Base-by-base conservation (phyloP, 2,797 vertebrate species). In the Anabas testudineus region DNA sequence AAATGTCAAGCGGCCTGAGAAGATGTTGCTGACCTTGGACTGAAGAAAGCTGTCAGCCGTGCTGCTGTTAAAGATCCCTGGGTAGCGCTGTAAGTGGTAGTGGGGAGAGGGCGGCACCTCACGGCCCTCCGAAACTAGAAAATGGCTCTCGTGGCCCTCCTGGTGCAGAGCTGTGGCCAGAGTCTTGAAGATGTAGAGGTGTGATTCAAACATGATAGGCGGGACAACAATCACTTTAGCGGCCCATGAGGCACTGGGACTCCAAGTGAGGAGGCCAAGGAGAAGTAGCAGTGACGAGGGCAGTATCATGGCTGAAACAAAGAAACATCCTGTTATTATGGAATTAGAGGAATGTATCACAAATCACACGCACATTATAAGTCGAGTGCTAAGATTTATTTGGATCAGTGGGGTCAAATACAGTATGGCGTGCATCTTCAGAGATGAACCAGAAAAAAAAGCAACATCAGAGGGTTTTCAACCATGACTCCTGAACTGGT, bases 151-250 rank as follows among this genome's bases (percentile, higher is more conserved):
- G 19, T 99, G 98, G 77, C 97, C 97, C 75, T 97, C 95, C 59
- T 95, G 91, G 1, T 97, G 95, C 79, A 99, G 94, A 39, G 96
- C 96, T 4, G 95, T 93, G 41, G 98, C 97, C 82, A 99, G 88
- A 4, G 96, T 97, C 92, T 99, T 98, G 93, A 99, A 99, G 94
- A 99, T 99, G 93, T 99, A 99, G 73, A 99, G 94, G 92, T 99
- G 98, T 77, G 98, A 99, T 93, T 99, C 98, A 80, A 99, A 99
- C 97, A 99, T 98, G 91, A 99, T 98, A 90, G 98, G 98, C 78
- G 98, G 98, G 85, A 99, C 96, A 34, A 99, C 94, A 22, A 99
- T 94, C 7, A 99, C 96, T 95, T 98, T 99, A 83, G 96, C 96
- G 56, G 96, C 95, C 95, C 92, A 90, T 3, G 88, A 92, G 65